Evolutionary conservation across 2,113 vertebrate species (phyloP), one percentile per base, ranked within the genome.

Genomic region (Xiphorhynchus elegans): DNA sequence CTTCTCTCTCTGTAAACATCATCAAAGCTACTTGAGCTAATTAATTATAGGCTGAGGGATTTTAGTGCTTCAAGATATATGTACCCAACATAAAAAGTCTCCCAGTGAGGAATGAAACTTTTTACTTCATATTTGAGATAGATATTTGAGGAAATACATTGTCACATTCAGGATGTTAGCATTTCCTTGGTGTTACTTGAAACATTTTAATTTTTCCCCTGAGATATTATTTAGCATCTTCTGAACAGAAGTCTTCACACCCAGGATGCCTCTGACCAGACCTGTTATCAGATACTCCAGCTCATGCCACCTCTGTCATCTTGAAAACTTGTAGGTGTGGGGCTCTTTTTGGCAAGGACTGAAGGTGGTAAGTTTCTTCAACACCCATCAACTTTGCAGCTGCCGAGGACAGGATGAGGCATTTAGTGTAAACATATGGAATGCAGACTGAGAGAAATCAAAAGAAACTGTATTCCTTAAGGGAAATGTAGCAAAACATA

Each of bases 21-120:
- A 87, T 97, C 94, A 96, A 77, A 98, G 92, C 81, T 95, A 91
- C 64, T 94, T 80, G 70, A 94, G 91, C 64, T 97, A 97, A 97
- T 97, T 97, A 97, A 94, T 87, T 90, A 81, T 69, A 96, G 58
- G 18, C 75, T 88, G 84, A 90, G 75, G 87, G 67, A 96, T 76
- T 92, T 93, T 58, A 95, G 93, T 94, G 80, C 82, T 95, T 95
- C 59, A 83, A 87, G 69, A 83, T 95, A 60, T 20, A 44, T 56
- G 72, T 96, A 92, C 44, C 52, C 56, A 47, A 90, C 53, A 83
- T 62, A 50, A 63, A 86, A 74, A 50, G 33, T 68, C 49, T 88
- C 62, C 62, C 79, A 79, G 82, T 29, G 33, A 91, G 42, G 39
- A 78, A 79, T 62, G 7, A 90, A 88, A 72, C 11, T 60, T 78